Evolutionary conservation across 2,888 invertebrate genomes (phyloP), one percentile per base, ranked within the genome.

Genomic region (Dryomyza anilis): DNA sequence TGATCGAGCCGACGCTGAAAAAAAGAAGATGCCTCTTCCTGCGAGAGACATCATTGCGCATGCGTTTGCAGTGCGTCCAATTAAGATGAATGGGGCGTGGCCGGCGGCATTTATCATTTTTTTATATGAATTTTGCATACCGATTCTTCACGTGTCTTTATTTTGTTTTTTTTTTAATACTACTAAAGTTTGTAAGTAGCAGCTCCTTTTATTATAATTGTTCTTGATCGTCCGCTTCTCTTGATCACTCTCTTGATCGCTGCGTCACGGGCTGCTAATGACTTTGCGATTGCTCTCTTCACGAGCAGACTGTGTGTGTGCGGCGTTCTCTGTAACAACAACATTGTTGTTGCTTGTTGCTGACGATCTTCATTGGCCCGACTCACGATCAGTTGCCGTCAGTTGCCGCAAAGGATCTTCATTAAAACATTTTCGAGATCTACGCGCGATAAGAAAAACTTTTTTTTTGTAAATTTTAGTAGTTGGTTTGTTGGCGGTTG

Each of bases 21-120:
- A n/a, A n/a, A n/a, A n/a, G n/a, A n/a, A n/a, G n/a, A n/a, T n/a
- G n/a, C n/a, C n/a, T n/a, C n/a, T n/a, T n/a, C n/a, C n/a, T n/a
- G n/a, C n/a, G n/a, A n/a, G n/a, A n/a, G n/a, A 59, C 59, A 53
- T 65, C 52, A 67, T 67, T 67, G 55, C 56, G 63, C 65, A 67
- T 67, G 65, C 67, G 29, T 52, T 45, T 52, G 55, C 50, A 55
- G 68, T 62, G 63, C 62, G 55, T 55, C 66, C 66, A 68, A 68
- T 68, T 68, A 68, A 68, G 68, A 63, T 61, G 52, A 63, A 57
- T 43, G 60, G 67, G 67, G 67, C 67, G 67, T 63, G 67, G 43
- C 63, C 63, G 52, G 64, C 60, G 62, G 63, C 61, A 67, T 65
- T 67, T 67, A 65, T 67, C 65, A 65, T 67, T 63, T 65, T 57